Evolutionary conservation across 2,888 invertebrate genomes (phyloP).

Genomic region (Coronaproctus castanopsis): DNA sequence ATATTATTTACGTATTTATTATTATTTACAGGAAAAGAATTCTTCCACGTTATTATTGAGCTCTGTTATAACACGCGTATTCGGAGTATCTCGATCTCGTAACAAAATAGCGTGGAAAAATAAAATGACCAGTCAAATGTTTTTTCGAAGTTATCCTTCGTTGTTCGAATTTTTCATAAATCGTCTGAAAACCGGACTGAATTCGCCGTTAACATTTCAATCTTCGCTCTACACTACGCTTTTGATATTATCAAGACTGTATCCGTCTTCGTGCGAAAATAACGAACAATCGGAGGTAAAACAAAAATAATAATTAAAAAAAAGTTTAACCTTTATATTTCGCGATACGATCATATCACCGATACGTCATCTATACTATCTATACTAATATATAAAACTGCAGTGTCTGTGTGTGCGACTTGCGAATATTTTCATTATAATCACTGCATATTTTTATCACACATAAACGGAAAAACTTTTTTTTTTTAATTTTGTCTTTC

Average conservation of each 20-base stretch:
- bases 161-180: slow-evolving; percentile 34
- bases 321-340: no score
- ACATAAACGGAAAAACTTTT: no score
- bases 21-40: slow-evolving; percentile 62
- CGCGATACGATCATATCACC: no score
- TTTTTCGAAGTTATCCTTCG: slow-evolving; percentile 52
- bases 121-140: slow-evolving; percentile 53
- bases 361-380: no score
- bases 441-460: no score
- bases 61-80: slow-evolving; percentile 60
- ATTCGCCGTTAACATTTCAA: slow-evolving; percentile 22
- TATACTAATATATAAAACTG: slow-evolving; percentile 1
- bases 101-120: slow-evolving; percentile 40
- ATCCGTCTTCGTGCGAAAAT: slow-evolving; percentile 1
- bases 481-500: no score
- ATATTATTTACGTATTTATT: no score
- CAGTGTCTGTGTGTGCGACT: no score
- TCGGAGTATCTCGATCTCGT: slow-evolving; percentile 53
- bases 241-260: slow-evolving; percentile 44
- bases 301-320: no score
- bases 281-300: slow-evolving; percentile 3
- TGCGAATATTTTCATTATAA: no score
- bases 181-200: background rate
- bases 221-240: slow-evolving; percentile 55
- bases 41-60: slow-evolving; percentile 67